phyloP scores from a whole-genome alignment of 2,888 invertebrate genomes.

The Odiellus spinosus region DNA sequence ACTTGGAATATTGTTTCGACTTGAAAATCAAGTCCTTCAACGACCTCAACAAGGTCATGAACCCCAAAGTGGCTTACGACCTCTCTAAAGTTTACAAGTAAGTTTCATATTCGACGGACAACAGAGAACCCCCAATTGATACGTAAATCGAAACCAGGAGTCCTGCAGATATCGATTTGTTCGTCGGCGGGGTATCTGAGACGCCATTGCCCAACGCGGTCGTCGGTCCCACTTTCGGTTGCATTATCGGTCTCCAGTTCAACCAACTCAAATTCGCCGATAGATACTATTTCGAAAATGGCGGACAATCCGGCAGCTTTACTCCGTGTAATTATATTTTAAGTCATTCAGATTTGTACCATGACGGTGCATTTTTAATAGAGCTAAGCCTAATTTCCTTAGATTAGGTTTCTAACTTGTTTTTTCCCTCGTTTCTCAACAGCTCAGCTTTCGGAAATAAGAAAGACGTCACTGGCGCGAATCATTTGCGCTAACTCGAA shows the following conservation, averaged over 20 bases:
- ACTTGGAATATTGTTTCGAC: slow-evolving; percentile 54
- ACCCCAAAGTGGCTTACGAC: slow-evolving; percentile 27
- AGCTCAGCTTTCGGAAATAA: too few species aligned
- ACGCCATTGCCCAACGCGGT: slow-evolving; percentile 53
- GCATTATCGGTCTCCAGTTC: slow-evolving; percentile 73
- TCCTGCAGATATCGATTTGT: slow-evolving; percentile 73
- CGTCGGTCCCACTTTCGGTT: slow-evolving; percentile 68
- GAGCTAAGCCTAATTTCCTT: too few species aligned
- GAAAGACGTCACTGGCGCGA: too few species aligned
- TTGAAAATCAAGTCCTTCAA: slow-evolving; percentile 44
- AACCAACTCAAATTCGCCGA: slow-evolving; percentile 60
- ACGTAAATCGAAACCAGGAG: too few species aligned
- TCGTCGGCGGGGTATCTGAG: slow-evolving; percentile 73
- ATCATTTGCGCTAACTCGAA: too few species aligned
- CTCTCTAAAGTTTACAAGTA: slow-evolving; percentile 22
- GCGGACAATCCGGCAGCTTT: slow-evolving; percentile 25
- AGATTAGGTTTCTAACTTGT: too few species aligned
- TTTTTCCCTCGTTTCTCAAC: too few species aligned
- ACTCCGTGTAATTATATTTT: slow-evolving; percentile 11
- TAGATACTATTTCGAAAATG: slow-evolving; percentile 73
- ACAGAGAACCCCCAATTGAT: too few species aligned
- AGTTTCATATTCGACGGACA: too few species aligned
- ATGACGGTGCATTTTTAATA: too few species aligned
- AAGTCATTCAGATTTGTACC: too few species aligned
- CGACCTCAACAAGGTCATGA: slow-evolving; percentile 37